Evolutionary conservation across 2,113 vertebrate species (phyloP).

Genomic region (Brevimyrus niger): DNA sequence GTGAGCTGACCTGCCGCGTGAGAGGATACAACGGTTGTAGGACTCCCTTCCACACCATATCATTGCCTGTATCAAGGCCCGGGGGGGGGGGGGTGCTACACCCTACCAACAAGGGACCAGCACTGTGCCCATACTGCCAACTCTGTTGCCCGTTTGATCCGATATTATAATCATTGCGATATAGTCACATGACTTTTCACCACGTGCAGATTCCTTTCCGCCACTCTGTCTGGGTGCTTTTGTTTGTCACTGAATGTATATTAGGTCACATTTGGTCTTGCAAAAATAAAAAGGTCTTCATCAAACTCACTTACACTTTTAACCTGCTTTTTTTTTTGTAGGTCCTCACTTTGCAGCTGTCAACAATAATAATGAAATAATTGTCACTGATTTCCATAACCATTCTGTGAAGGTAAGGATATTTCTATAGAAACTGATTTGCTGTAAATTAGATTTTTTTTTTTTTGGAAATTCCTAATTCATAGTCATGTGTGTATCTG

Average conservation of each 20-base stretch:
- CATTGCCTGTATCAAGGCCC: no score
- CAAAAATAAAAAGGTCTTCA: background rate
- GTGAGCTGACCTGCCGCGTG: no score
- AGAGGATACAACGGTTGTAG: no score
- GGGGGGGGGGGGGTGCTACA: no score
- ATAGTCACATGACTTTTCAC: no score
- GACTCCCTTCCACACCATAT: no score
- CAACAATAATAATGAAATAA: constrained; percentile 97
- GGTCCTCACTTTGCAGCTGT: constrained; percentile 89
- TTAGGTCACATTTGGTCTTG: background rate
- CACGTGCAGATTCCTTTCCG: no score
- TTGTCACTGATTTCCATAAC: constrained; percentile 96
- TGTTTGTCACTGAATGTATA: background rate
- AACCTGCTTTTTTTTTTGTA: constrained; percentile 46
- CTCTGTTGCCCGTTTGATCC: no score
- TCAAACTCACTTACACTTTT: background rate
- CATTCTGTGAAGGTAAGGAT: constrained; percentile 89
- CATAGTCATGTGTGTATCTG: background rate
- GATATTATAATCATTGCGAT: no score
- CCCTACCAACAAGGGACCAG: no score
- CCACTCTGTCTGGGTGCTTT: no score
- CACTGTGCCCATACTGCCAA: no score
- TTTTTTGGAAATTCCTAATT: background rate
- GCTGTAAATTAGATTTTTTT: background rate
- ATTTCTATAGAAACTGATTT: background rate